A percentile compares a stretch with the other conserved stretches of the same genome.
Evolutionary conservation across 1,140 invertebrate genomes (phyloP).

Genomic region (Halyomorpha halys): DNA sequence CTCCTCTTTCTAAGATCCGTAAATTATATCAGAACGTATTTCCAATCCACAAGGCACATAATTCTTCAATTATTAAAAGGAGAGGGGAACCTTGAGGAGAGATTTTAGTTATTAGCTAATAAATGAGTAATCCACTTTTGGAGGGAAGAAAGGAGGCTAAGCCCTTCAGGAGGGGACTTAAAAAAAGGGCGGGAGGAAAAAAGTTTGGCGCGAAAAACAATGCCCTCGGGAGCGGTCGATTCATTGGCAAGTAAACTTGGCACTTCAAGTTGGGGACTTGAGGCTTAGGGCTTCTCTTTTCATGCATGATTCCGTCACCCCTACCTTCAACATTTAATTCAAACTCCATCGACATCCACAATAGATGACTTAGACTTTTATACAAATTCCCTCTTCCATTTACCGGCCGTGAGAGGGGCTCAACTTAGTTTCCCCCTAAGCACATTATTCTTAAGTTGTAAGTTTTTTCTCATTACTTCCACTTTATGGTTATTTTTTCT

Average conservation of each 20-base stretch:
- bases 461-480: constrained; percentile 6
- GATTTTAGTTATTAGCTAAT: constrained; percentile 10
- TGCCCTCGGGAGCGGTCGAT: neutral
- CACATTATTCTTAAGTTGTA: constrained; percentile 6
- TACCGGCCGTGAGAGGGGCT: neutral
- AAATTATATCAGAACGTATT: too few species aligned
- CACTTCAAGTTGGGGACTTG: constrained; percentile 8
- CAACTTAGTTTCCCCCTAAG: constrained; percentile 8
- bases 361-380: constrained; percentile 17
- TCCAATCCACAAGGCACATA: too few species aligned
- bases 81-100: neutral
- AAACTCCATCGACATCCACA: constrained; percentile 15
- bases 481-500: too few species aligned
- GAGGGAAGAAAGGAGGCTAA: constrained; percentile 1
- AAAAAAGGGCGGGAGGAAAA: neutral
- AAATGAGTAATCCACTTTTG: constrained; percentile 9
- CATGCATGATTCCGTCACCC: constrained; percentile 13
- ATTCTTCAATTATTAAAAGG: too few species aligned
- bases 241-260: constrained; percentile 18
- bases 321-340: constrained; percentile 11
- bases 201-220: neutral
- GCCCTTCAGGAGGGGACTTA: constrained; percentile 1
- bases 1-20: too few species aligned
- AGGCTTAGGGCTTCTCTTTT: constrained; percentile 5
- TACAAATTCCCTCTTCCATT: constrained; percentile 9